Base-by-base conservation (phyloP, 2,888 invertebrate genomes). In the Mactromeris polynyma region DNA sequence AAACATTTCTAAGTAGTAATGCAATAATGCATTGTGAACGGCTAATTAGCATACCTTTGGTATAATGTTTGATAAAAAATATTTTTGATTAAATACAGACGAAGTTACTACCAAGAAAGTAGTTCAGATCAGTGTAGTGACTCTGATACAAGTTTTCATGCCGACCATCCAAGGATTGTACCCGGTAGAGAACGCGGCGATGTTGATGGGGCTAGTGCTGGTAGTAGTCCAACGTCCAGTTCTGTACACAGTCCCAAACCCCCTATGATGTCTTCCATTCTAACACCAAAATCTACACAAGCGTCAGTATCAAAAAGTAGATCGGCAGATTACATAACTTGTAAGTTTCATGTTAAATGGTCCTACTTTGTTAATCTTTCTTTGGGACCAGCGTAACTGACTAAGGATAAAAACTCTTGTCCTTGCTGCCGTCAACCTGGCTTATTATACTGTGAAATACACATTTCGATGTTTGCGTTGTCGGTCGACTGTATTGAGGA, bases 191-290 rank as follows among this genome's bases (percentile, higher is more conserved):
- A 93, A 85, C 90, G 93, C 14, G 92, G 92, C 46, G 92, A 94
- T 58, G 91, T 95, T 31, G 96, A 96, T 64, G 96, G 96, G 19
- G 95, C 95, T 77, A 96, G 96, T 88, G 94, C 93, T 26, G 94
- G 94, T 80, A 94, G 95, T 79, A 95, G 95, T 90, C 95, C 95
- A 0, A 91, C 93, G 4, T 92, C 94, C 11, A 94, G 95, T 89
- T 90, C 91, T 64, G 90, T 89, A 58, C 89, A 90, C 85, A 94
- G 94, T 92, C 94, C 94, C 6, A 91, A 91, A 40, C 64, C 91
- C 21, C 92, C 91, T 42, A 38, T 89, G 26, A 81, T 88, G 64
- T 85, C 88, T 19, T 85, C 89, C 42, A 86, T 89, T 26, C 81
- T 87, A 0, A 82, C 90, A 17, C 36, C 86, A 7, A 73, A 73